phyloP scores from a whole-genome alignment of 2,797 vertebrate species.

The Xyrichtys novacula region DNA sequence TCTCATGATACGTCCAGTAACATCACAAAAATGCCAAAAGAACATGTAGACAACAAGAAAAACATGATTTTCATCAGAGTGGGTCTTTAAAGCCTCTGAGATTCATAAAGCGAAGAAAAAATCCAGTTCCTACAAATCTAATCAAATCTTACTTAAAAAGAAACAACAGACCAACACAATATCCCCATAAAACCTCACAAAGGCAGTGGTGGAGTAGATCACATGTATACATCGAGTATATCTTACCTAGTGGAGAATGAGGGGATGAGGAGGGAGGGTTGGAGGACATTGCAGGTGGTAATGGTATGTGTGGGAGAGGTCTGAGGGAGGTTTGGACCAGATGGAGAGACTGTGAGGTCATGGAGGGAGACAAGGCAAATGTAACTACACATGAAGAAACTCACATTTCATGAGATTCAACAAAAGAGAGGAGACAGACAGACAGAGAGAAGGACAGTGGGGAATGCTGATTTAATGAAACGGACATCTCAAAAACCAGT shows the following conservation, averaged over 20 bases:
- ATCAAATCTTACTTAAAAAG: too few species aligned
- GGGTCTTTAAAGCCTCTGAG: too few species aligned
- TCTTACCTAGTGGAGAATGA: constrained; percentile 88
- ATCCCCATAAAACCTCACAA: not conserved
- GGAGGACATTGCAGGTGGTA: constrained; percentile 87
- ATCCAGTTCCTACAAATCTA: too few species aligned
- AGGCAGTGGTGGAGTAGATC: not conserved
- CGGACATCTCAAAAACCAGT: not conserved
- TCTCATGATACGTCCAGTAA: too few species aligned
- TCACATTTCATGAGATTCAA: constrained; percentile 16
- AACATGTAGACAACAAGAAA: too few species aligned
- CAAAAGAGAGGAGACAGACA: not conserved
- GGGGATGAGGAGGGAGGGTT: constrained; percentile 83
- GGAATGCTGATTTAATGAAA: not conserved
- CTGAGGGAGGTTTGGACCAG: constrained; percentile 85
- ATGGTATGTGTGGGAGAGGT: constrained; percentile 89
- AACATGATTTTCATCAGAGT: too few species aligned
- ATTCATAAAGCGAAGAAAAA: too few species aligned
- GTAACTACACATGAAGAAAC: constrained; percentile 40
- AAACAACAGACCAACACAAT: too few species aligned
- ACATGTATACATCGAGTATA: not conserved
- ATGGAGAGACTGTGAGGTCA: constrained; percentile 78
- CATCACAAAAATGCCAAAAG: too few species aligned
- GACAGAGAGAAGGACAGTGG: not conserved
- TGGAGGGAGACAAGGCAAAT: constrained; percentile 72